Conservation (phyloP, 2,888 invertebrate species). For the Dicycla oo region DNA sequence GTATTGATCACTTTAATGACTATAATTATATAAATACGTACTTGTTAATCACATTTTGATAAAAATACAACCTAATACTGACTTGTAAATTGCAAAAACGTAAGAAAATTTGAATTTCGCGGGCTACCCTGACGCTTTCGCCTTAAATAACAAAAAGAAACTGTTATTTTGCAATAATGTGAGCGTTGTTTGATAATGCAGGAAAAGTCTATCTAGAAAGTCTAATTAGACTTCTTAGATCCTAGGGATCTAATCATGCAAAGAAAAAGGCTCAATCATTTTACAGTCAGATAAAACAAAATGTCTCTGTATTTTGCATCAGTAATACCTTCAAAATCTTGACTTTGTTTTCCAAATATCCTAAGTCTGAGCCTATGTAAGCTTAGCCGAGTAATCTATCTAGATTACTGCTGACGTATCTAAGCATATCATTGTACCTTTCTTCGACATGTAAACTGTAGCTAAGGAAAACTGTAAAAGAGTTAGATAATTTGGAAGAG, state of each 20-base stretch:
- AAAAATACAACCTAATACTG: too few relatives aligned
- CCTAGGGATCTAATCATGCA: background rate
- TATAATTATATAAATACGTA: too few relatives aligned
- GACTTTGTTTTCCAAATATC: conserved; percentile 27
- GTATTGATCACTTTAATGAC: too few relatives aligned
- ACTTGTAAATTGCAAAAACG: too few relatives aligned
- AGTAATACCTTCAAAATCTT: conserved; percentile 7
- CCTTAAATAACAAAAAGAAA: background rate
- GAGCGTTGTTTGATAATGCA: background rate
- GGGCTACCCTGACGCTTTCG: too few relatives aligned
- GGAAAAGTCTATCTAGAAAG: background rate
- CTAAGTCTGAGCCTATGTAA: conserved; percentile 16
- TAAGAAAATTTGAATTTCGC: too few relatives aligned
- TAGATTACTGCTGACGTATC: conserved; percentile 50
- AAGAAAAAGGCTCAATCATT: background rate
- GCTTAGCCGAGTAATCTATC: conserved; percentile 54
- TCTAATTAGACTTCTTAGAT: background rate
- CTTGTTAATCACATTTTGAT: too few relatives aligned
- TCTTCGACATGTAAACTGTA: conserved; percentile 29
- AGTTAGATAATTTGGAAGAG: conserved; percentile 29
- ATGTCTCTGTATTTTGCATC: background rate
- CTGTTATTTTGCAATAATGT: background rate
- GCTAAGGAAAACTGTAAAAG: conserved; percentile 23
- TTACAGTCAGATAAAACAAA: background rate
- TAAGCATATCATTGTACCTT: conserved; percentile 49